Evolutionary conservation across 2,888 invertebrate genomes (phyloP).

Genomic region (Esperia sulphurella): DNA sequence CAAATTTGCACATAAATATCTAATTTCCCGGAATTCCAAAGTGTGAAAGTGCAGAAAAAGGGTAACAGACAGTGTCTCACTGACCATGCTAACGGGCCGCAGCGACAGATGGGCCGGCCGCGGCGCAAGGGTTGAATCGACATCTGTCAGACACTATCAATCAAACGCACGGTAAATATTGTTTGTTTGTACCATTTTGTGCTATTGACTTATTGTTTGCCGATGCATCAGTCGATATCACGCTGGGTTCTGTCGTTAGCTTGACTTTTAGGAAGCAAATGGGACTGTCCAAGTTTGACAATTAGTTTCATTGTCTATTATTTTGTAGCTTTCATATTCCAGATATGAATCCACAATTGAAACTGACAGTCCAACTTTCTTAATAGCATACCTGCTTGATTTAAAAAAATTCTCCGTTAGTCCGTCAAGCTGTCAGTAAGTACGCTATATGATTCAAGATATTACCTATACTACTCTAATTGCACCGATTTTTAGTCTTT

Average conservation of each 20-base stretch:
- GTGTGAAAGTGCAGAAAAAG: conserved; percentile 36
- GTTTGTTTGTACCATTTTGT: conserved; percentile 37
- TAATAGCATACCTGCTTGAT: too few species aligned
- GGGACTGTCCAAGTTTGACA: neutral
- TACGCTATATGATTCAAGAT: too few species aligned
- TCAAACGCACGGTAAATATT: conserved; percentile 63
- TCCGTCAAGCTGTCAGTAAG: too few species aligned
- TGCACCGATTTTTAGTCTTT: too few species aligned
- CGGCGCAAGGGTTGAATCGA: conserved; percentile 58
- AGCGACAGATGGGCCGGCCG: conserved; percentile 60
- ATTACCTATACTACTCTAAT: too few species aligned
- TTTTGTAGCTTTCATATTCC: too few species aligned
- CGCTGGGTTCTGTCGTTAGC: conserved; percentile 48
- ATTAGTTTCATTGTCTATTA: neutral
- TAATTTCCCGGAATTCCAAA: conserved; percentile 24
- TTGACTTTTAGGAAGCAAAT: conserved; percentile 24
- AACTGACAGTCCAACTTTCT: too few species aligned
- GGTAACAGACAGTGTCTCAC: conserved; percentile 22
- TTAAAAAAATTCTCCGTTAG: too few species aligned
- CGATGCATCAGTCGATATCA: conserved; percentile 46
- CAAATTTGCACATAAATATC: conserved; percentile 10
- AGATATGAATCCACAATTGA: too few species aligned
- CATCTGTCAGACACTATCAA: conserved; percentile 72
- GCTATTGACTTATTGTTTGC: conserved; percentile 61
- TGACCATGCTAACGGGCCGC: conserved; percentile 42